Percentiles rank a stretch among this genome's conserved stretches.
Evolutionary conservation across 37 sponge, comb jelly and placozoan species (phyloP).

Genomic region (Axinella damicornis): DNA sequence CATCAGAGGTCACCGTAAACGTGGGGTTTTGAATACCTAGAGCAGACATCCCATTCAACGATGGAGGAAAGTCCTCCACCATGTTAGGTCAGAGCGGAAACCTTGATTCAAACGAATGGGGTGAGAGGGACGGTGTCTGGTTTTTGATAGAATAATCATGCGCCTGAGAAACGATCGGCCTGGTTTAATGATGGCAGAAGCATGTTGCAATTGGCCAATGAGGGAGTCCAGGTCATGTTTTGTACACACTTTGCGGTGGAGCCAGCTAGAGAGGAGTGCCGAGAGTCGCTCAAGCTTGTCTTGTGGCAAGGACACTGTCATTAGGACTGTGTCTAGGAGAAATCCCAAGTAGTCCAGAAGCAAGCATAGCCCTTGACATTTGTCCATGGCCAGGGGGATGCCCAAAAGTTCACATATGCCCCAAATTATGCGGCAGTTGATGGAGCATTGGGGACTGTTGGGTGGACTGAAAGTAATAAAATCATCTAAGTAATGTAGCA

Average conservation of each 20-base stretch:
- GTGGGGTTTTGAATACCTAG: too few species aligned
- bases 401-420: neutral
- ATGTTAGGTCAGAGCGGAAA: neutral
- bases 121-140: neutral
- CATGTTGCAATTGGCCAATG: too few species aligned
- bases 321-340: neutral
- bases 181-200: too few species aligned
- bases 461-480: too few species aligned
- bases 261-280: neutral
- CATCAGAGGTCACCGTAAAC: too few species aligned
- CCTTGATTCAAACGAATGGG: neutral
- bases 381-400: neutral
- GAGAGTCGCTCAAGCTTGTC: neutral
- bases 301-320: neutral
- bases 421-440: neutral
- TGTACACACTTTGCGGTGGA: neutral
- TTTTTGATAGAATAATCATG: neutral
- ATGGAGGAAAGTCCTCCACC: too few species aligned
- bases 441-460: neutral
- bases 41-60: too few species aligned
- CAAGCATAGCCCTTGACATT: neutral
- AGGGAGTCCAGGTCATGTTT: conserved; percentile 1
- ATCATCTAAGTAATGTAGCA: too few species aligned
- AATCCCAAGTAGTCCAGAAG: neutral
- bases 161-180: too few species aligned